Evolutionary conservation across 2,888 invertebrate genomes (phyloP), one percentile per base, ranked within the genome.

Genomic region (Nasonia oneida): DNA sequence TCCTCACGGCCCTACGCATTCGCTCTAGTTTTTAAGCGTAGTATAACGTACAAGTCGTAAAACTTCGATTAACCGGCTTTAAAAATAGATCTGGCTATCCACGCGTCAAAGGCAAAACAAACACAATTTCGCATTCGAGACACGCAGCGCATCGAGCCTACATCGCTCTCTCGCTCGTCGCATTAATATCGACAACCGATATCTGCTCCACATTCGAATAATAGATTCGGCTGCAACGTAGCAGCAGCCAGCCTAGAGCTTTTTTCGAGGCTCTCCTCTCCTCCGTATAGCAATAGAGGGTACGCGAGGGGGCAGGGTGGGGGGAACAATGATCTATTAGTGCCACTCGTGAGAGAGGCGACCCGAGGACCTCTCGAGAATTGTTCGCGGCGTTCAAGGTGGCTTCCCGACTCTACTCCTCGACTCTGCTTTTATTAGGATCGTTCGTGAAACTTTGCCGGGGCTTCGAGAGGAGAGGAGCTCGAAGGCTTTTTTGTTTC

Each of bases 121-220:
- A 64, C 64, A 64, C 2, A 64, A 64, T 64, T 57, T 57, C n/a
- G n/a, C n/a, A 42, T 42, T 42, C 42, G 6, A 42, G 42, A 0
- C 42, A 42, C 42, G 42, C 10, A 42, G 42, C 1, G 14, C 15
- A 18, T 61, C n/a, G n/a, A 18, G 23, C 61, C 0, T 61, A 61
- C n/a, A 61, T 3, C 6, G 12, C 50, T 2, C 53, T 18, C 42
- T 29, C 29, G 29, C 29, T 29, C 29, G 29, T 0, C 76, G 80
- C 81, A 70, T 47, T 81, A 88, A 88, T 92, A 93, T 92, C 92
- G 92, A 91, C 90, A 91, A 90, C 90, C 92, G 89, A 93, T 93
- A 92, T 91, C 91, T 89, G 91, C 88, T 90, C 90, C 88, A 92
- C 91, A 92, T 92, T 92, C 90, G 90, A 92, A 92, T 92, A 92